These are phyloP conservation scores for Chrysocyon brachyurus DNA, from an alignment of 2,797 vertebrate genomes.

Conservation along the genomic window DNA sequence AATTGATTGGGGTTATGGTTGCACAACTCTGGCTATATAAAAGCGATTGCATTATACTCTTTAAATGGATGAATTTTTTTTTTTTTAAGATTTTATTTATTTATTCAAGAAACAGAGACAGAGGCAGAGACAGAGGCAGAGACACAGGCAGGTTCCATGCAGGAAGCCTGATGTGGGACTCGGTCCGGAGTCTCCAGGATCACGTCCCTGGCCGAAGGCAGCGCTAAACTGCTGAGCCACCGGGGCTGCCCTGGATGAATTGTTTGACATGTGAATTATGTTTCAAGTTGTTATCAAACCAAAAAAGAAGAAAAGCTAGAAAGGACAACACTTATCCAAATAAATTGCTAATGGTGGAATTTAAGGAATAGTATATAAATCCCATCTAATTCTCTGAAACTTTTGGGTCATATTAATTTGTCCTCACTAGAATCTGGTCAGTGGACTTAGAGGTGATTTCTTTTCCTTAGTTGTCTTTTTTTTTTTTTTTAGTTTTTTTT, in stretches of 20 bases:
- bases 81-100: too few relatives aligned
- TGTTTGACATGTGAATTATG: neutral
- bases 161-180: too few relatives aligned
- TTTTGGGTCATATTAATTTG: constrained; percentile 55
- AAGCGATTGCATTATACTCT: neutral
- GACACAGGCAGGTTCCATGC: too few relatives aligned
- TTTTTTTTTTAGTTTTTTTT: neutral
- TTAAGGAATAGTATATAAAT: constrained; percentile 23
- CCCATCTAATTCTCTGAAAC: neutral
- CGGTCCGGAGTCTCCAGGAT: too few relatives aligned
- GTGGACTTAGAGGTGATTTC: neutral
- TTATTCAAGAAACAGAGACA: too few relatives aligned
- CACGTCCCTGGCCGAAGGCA: too few relatives aligned
- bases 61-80: neutral
- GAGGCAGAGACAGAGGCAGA: too few relatives aligned
- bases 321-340: neutral
- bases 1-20: constrained; percentile 9
- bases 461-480: neutral
- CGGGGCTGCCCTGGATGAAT: neutral
- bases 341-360: neutral
- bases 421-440: neutral
- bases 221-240: too few relatives aligned
- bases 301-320: neutral
- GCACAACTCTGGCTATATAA: neutral
- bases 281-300: neutral